These are phyloP conservation scores for Pipra filicauda DNA, from an alignment of 2,113 vertebrate species.

Conservation along the genomic window DNA sequence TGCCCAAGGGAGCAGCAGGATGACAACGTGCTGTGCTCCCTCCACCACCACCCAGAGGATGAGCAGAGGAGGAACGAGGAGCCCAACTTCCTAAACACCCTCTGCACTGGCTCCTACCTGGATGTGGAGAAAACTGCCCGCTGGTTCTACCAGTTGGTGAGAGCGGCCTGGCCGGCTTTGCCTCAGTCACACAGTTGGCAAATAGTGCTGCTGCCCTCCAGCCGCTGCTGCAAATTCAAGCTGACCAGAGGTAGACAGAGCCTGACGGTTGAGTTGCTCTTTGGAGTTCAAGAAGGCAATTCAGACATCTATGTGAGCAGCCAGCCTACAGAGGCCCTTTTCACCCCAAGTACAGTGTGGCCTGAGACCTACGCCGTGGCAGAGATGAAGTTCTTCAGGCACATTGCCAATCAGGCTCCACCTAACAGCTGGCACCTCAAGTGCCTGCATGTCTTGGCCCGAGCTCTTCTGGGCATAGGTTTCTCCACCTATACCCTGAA, in stretches of 20 bases:
- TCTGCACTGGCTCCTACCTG: background rate
- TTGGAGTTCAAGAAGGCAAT: background rate
- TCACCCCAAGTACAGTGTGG: background rate
- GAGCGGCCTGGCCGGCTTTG: background rate
- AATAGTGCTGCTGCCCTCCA: background rate
- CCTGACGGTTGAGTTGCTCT: background rate
- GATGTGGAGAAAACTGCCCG: background rate
- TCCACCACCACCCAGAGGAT: background rate
- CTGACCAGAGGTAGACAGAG: background rate
- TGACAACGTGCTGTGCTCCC: background rate
- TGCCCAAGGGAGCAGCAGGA: background rate
- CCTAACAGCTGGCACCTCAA: background rate
- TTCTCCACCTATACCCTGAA: no score
- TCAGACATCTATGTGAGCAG: background rate
- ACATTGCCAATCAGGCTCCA: background rate
- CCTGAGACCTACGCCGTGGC: background rate
- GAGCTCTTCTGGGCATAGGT: no score
- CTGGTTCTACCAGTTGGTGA: background rate
- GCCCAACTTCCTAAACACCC: background rate
- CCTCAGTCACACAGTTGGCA: rapidly evolving
- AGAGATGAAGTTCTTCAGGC: background rate
- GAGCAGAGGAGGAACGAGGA: background rate
- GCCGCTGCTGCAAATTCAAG: background rate
- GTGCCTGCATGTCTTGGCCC: no score
- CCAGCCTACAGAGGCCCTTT: no score